Evolutionary conservation across 2,797 vertebrate genomes (phyloP), one percentile per base, ranked within the genome.

Genomic region (Esox masquinongy): DNA sequence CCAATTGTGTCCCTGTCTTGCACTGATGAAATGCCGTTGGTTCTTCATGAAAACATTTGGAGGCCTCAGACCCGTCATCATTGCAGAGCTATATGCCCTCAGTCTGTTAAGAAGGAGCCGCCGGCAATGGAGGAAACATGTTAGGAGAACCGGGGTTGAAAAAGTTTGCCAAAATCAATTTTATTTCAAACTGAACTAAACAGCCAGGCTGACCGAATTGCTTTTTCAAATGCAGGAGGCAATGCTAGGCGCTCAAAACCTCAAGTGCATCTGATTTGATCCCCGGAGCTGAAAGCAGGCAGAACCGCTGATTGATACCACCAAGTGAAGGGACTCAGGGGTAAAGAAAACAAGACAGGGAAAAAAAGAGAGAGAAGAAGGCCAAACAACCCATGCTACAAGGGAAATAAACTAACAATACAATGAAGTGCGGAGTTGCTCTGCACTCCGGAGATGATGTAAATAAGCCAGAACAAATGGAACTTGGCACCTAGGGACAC

Each of bases 191-290:
- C 85, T 83, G 84, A 88, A 91, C 81, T 70, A 80, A 90, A 92
- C 92, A 91, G 82, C 88, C 79, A 79, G 84, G 89, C 87, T 82
- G 78, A 84, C 75, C 87, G 92, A 90, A 88, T 93, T 92, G 92
- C 84, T 83, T 93, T 14, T 93, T 92, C 87, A 86, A 88, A 91
- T 90, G 86, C 81, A 88, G 80, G 86, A 84, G 88, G 92, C 92
- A 91, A 85, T 88, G 84, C 85, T 87, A 82, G 73, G 72, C 82
- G 83, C 84, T 90, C 83, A 93, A 88, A 47, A 91, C 80, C 88
- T 89, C 76, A 85, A 89, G 89, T 89, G 87, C 86, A 91, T 93
- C 89, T 89, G 84, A 91, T 90, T 83, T 91, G 85, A 89, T 92
- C 90, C 88, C 92, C 77, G 86, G 90, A 88, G 88, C 89, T 81